Evolutionary conservation across 2,888 invertebrate species (phyloP), one percentile per base, ranked within the genome.

Genomic region (Pedicia rivosa): DNA sequence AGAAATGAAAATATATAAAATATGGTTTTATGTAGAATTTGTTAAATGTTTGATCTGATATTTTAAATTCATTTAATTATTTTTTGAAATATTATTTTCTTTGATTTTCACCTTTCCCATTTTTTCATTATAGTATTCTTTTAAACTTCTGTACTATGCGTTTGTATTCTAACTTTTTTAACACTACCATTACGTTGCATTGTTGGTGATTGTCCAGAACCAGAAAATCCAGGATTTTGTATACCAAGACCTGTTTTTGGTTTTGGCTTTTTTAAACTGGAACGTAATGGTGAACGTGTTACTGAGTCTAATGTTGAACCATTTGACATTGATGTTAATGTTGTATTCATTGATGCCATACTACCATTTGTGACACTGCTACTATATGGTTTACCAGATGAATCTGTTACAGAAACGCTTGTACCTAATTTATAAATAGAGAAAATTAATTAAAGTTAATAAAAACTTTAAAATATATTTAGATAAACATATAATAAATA

Each of bases 101-200:
- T n/a, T n/a, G n/a, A n/a, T n/a, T n/a, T n/a, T n/a, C n/a, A n/a
- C n/a, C 22, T 24, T 36, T 39, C 22, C 27, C 17, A 20, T 28
- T 25, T 34, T 38, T 29, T 16, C 17, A 10, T 24, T 24, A 15
- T 29, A 29, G 15, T 16, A 29, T 10, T 19, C 13, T 16, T 31
- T 60, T 64, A 87, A 43, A 88, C 88, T 58, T 87, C 87, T 28
- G 88, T 90, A 54, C 87, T 87, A 56, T 86, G 86, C 25, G 88
- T 87, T 56, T 88, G 86, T 57, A 90, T 88, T 43, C 88, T 71
- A 41, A 88, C 88, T 64, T 88, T 87, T 57, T 88, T 88, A 52
- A 84, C 78, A 51, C 86, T 87, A 2, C 84, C 86, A 49, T 86
- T 86, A 38, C 88, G 67, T 35, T 79, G 75, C 41, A 87, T 67